Conservation (phyloP, 2,888 invertebrate species). For the Drosophila stalkeri region DNA sequence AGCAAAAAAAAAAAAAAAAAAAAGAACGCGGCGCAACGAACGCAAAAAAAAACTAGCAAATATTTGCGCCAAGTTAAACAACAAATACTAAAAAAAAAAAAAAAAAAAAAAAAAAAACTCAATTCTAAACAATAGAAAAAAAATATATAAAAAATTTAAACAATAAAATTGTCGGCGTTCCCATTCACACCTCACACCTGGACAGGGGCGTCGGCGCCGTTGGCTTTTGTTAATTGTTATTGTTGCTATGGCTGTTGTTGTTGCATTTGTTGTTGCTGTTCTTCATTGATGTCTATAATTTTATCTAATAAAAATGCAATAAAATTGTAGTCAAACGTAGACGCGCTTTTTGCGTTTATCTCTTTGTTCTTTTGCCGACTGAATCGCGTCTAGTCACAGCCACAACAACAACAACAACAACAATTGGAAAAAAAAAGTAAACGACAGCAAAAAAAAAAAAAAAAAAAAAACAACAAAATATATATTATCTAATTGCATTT, state of each 20-base stretch:
- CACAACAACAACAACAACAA: slow-evolving; percentile 10
- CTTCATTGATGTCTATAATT: slow-evolving; percentile 67
- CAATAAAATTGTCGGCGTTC: slow-evolving; percentile 60
- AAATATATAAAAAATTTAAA: slow-evolving; percentile 25
- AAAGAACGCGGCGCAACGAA: slow-evolving; percentile 8
- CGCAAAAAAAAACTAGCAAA: slow-evolving; percentile 29
- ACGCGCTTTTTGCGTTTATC: slow-evolving; percentile 47
- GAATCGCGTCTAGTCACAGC: slow-evolving; percentile 9
- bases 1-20: slow-evolving; percentile 30
- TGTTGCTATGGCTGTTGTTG: slow-evolving; percentile 25
- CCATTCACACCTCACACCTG: slow-evolving; percentile 48
- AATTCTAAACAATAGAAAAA: slow-evolving; percentile 18
- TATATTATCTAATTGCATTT: slow-evolving; percentile 25
- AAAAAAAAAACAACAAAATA: slow-evolving; percentile 9
- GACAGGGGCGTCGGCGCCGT: slow-evolving; percentile 20
- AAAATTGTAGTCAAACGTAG: slow-evolving; percentile 52
- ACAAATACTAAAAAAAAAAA: slow-evolving; percentile 9
- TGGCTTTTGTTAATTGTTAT: slow-evolving; percentile 32
- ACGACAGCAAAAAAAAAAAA: slow-evolving; percentile 18
- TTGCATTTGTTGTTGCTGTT: slow-evolving; percentile 27
- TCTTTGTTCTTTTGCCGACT: slow-evolving; percentile 67
- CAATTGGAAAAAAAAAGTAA: slow-evolving; percentile 21
- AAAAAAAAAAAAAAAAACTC: background rate
- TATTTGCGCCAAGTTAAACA: slow-evolving; percentile 34
- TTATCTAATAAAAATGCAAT: slow-evolving; percentile 73